Conservation (phyloP, 2,888 invertebrate species). For the Euclidia mi region DNA sequence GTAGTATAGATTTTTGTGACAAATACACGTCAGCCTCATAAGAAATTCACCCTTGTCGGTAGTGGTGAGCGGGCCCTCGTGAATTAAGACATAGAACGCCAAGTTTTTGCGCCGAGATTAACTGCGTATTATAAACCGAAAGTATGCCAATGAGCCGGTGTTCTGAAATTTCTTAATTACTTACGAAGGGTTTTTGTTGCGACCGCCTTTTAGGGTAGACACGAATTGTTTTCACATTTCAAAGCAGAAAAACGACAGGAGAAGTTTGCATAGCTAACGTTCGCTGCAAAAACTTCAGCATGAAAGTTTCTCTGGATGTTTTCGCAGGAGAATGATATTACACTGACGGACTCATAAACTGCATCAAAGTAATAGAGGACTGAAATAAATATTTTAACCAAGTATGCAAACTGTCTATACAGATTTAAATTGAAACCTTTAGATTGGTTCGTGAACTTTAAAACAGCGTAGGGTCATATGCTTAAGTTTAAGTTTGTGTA, state of each 20-base stretch:
- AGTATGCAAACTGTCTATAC: too few relatives aligned
- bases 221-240: conserved; percentile 72
- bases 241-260: conserved; percentile 62
- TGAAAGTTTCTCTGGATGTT: conserved; percentile 56
- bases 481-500: too few relatives aligned
- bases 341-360: too few relatives aligned
- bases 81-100: conserved; percentile 82
- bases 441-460: too few relatives aligned
- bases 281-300: conserved; percentile 61
- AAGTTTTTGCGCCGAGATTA: conserved; percentile 85
- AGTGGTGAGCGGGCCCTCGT: conserved; percentile 72
- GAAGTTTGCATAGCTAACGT: conserved; percentile 69
- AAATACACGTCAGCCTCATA: conserved; percentile 77
- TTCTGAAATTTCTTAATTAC: conserved; percentile 84
- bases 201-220: conserved; percentile 63
- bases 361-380: too few relatives aligned
- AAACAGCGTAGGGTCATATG: too few relatives aligned
- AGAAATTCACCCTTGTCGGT: conserved; percentile 83
- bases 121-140: conserved; percentile 84
- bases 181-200: conserved; percentile 74
- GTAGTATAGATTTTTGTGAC: conserved; percentile 76
- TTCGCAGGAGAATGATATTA: conserved; percentile 54
- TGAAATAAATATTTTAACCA: too few relatives aligned
- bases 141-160: conserved; percentile 85
- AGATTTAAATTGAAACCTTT: too few relatives aligned